Evolutionary conservation across 2,113 vertebrate genomes (phyloP), one percentile per base, ranked within the genome.

Genomic region (Chinchilla lanigera): DNA sequence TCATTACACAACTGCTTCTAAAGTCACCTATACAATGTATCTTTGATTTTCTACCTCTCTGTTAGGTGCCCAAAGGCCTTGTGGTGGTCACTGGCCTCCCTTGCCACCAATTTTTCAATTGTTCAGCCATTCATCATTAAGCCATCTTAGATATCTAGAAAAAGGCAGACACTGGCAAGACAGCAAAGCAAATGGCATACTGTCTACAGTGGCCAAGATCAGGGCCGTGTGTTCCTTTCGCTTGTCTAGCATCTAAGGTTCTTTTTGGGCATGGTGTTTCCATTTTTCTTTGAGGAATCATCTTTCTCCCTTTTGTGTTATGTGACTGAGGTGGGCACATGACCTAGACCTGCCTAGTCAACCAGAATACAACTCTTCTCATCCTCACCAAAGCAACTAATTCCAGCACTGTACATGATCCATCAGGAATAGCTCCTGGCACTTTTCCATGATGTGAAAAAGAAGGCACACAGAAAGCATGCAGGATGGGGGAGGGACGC

Each of bases 141-240:
- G 22, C 1, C 0, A 0, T 9, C 7, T 33, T 61, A 71, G n/a
- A 19, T 10, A 22, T 41, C 30, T 24, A 78, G 35, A 16, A 26
- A 61, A 35, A n/a, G 54, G 11, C 12, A 75, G 38, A 52, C 0
- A 0, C 19, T 50, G 26, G 54, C 44, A 85, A 50, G 73, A 35
- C 44, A 75, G 5, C 56, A 26, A 81, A 41, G 3, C 69, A 67
- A 75, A 83, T 5, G 28, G 69, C 26, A 5, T 4, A 13, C 11
- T 35, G 26, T 26, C 67, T 26, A 1, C 7, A 60, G 58, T 3
- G 22, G 14, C 88, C 33, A 67, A 50, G 2, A 33, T 52, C 63
- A 69, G 0, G 1, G 13, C 44, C 33, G 14, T 7, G 77, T 19
- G 24, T 41, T n/a, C 22, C 83, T 81, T 90, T n/a, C 73, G 28